A percentile compares a stretch with the other conserved stretches of the same genome.
Conservation (phyloP, 2,113 vertebrate genomes). For the Pantherophis guttatus region DNA sequence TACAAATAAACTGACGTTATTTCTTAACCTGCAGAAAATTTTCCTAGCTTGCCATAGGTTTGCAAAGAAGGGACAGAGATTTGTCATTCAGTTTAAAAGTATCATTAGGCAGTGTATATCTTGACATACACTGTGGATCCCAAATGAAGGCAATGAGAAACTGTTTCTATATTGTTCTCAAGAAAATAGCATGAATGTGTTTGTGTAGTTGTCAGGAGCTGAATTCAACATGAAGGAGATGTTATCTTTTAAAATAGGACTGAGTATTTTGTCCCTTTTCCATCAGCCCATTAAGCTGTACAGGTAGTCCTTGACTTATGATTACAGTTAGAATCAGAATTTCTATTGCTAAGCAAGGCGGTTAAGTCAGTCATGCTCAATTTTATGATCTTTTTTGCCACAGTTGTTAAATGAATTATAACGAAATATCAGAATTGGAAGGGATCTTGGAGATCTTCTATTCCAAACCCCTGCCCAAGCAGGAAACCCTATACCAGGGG, state of each 20-base stretch:
- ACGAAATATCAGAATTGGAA: not conserved
- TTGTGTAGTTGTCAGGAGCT: not conserved
- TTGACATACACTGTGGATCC: not conserved
- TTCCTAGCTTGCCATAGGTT: not conserved
- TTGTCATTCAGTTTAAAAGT: not conserved
- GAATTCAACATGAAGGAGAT: not conserved
- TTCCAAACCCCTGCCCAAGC: not conserved
- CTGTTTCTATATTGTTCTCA: not conserved
- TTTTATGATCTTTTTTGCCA: not conserved
- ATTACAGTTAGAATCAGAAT: not conserved
- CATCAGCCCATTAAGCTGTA: not conserved
- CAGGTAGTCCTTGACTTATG: not conserved
- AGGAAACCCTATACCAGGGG: too few species aligned
- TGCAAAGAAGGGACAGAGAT: not conserved
- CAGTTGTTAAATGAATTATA: not conserved
- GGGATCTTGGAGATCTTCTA: not conserved
- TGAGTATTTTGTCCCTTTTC: not conserved
- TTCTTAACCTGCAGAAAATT: not conserved
- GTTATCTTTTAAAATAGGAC: not conserved
- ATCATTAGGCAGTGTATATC: not conserved
- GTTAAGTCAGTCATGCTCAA: not conserved
- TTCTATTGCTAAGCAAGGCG: not conserved
- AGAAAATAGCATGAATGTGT: not conserved
- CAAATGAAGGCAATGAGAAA: not conserved
- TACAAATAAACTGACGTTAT: not conserved